Conservation (phyloP, 2,888 invertebrate species). For the Lasioglossum malachurum region DNA sequence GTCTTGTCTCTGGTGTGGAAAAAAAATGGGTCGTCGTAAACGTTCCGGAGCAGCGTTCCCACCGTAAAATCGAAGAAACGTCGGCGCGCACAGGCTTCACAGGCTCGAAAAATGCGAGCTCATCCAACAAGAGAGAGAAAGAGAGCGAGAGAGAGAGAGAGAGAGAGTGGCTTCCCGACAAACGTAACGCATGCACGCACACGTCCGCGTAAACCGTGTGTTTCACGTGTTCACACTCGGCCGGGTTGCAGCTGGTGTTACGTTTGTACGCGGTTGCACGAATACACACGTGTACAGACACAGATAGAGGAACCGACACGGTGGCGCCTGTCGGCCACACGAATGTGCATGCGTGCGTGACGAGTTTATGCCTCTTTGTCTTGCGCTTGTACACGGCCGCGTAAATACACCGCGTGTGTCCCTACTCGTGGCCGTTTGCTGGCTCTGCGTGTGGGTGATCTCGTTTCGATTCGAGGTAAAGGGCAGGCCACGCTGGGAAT, state of each 20-base stretch:
- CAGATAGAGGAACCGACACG: slow-evolving; percentile 38
- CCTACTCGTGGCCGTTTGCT: not conserved
- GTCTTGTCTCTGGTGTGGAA: not conserved
- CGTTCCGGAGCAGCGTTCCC: slow-evolving; percentile 1
- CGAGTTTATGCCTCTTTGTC: slow-evolving; percentile 72
- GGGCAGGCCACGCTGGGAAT: not conserved
- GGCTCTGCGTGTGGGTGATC: slow-evolving; percentile 21
- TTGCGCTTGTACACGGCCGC: slow-evolving; percentile 45
- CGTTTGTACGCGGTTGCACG: slow-evolving; percentile 30
- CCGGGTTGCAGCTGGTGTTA: slow-evolving; percentile 65
- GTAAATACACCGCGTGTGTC: slow-evolving; percentile 34
- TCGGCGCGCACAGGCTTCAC: not conserved
- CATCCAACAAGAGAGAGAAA: slow-evolving; percentile 40
- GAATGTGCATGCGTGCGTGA: slow-evolving; percentile 80
- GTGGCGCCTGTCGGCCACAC: slow-evolving; percentile 79
- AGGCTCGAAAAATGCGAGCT: slow-evolving; percentile 61
- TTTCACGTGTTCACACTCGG: slow-evolving; percentile 61
- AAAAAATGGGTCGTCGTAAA: slow-evolving; percentile 29
- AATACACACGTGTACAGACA: not conserved
- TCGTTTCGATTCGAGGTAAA: slow-evolving; percentile 31
- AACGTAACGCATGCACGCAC: slow-evolving; percentile 61
- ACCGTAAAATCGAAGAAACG: slow-evolving; percentile 22
- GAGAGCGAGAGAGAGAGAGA: no score
- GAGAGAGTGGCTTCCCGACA: slow-evolving; percentile 22
- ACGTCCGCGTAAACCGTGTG: slow-evolving; percentile 49